Percentiles rank a stretch among this genome's conserved stretches.
phyloP scores from a whole-genome alignment of 2,797 vertebrate genomes.

The Cryptoblepharus egeriae region DNA sequence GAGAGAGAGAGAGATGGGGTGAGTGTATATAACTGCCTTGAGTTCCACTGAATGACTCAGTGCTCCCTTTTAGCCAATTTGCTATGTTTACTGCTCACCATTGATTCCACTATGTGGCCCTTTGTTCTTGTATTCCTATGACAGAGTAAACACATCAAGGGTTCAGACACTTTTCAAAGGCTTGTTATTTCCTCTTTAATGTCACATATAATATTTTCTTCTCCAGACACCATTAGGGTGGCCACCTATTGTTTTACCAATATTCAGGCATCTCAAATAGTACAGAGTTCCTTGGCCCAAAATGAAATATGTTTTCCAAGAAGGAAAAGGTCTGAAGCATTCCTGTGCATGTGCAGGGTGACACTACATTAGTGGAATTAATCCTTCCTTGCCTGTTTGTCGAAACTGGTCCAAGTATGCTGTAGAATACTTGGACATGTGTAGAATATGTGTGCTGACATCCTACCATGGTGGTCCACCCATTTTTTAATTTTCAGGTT shows the following conservation, averaged over 20 bases:
- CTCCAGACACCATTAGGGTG: not conserved
- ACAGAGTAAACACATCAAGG: not conserved
- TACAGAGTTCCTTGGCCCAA: too few relatives aligned
- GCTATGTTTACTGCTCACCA: not conserved
- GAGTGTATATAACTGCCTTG: not conserved
- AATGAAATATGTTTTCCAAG: too few relatives aligned
- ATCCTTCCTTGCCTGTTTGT: not conserved
- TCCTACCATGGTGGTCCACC: too few relatives aligned
- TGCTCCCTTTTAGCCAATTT: conserved; percentile 16
- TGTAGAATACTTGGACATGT: too few relatives aligned
- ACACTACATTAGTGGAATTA: not conserved
- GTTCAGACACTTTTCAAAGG: not conserved
- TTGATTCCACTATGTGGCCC: not conserved
- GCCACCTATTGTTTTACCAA: not conserved
- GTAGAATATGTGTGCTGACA: too few relatives aligned
- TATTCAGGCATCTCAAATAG: not conserved
- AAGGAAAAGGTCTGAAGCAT: too few relatives aligned
- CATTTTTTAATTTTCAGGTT: too few relatives aligned
- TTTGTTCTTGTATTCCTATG: not conserved
- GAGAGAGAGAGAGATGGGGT: not conserved
- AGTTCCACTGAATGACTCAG: not conserved
- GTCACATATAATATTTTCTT: not conserved
- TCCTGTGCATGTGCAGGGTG: not conserved
- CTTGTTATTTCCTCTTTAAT: conserved; percentile 9
- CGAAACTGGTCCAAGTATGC: too few relatives aligned